A percentile compares a stretch with the other conserved stretches of the same genome.
Evolutionary conservation across 2,797 vertebrate species (phyloP).

Genomic region (Bradypus variegatus): DNA sequence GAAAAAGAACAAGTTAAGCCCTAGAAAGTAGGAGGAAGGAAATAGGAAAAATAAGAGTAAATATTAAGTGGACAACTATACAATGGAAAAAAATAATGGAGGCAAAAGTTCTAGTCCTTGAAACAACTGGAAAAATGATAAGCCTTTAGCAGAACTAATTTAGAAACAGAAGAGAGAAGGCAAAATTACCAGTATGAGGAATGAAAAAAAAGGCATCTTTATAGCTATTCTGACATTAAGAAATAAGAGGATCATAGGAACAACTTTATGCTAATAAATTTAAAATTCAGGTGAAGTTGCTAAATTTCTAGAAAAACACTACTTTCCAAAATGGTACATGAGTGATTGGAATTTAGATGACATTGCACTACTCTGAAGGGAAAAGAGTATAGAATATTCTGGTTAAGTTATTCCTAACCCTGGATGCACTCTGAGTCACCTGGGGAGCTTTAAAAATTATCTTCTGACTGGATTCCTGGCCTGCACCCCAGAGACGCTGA

Average conservation of each 20-base stretch:
- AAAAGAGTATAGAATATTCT: not conserved
- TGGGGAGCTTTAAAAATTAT: not conserved
- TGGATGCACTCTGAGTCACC: not conserved
- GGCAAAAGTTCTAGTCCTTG: not conserved
- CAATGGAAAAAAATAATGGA: not conserved
- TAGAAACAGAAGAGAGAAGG: slow-evolving; percentile 2
- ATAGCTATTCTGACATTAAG: not conserved
- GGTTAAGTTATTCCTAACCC: not conserved
- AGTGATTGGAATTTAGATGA: not conserved
- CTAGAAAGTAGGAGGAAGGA: not conserved
- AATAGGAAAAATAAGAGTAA: not conserved
- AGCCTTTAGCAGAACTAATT: not conserved
- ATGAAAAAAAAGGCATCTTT: not conserved
- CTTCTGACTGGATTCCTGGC: not conserved
- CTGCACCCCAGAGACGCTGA: not conserved
- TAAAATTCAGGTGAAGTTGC: not conserved
- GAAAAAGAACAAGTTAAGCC: not conserved
- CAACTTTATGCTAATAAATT: not conserved
- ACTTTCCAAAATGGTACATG: not conserved
- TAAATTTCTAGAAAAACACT: not conserved
- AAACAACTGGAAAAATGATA: not conserved
- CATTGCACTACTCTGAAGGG: not conserved
- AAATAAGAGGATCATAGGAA: not conserved
- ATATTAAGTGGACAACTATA: not conserved
- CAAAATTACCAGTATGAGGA: not conserved